Evolutionary conservation across 92 coral and sea anemone genomes (phyloP).

Genomic region (Epizoanthus stellaris): DNA sequence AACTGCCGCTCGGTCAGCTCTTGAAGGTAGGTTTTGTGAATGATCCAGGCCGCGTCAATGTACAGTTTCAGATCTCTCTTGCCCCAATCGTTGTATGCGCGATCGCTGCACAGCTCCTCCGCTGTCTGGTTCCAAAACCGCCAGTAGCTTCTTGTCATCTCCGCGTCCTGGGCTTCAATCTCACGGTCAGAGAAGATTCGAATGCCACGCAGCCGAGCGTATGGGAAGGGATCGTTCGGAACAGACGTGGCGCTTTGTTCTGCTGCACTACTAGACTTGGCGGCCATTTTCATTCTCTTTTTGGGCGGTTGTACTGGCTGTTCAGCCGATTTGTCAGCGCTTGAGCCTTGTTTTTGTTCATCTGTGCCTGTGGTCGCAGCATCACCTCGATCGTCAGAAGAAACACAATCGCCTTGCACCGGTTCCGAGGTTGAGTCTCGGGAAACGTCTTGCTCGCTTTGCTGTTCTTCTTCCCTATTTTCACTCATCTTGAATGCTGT

Average conservation of each 20-base stretch:
- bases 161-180: slow-evolving; percentile 97
- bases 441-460: slow-evolving; percentile 10
- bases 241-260: slow-evolving; percentile 34
- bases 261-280: slow-evolving; percentile 35
- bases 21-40: slow-evolving; percentile 93
- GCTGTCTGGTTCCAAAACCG: slow-evolving; percentile 97
- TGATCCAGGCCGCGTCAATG: slow-evolving; percentile 99
- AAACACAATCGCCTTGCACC: slow-evolving; percentile 15
- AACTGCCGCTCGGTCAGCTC: slow-evolving; percentile 86
- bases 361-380: slow-evolving; percentile 6
- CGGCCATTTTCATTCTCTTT: slow-evolving; percentile 39
- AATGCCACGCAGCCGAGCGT: slow-evolving; percentile 90
- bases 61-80: slow-evolving; percentile 96
- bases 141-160: slow-evolving; percentile 97
- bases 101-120: slow-evolving; percentile 96
- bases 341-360: slow-evolving; percentile 36
- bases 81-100: slow-evolving; percentile 99
- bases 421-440: slow-evolving; percentile 3
- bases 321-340: slow-evolving; percentile 8
- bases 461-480: slow-evolving; percentile 17
- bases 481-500: slow-evolving; percentile 29
- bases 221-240: slow-evolving; percentile 83
- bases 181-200: slow-evolving; percentile 97
- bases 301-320: slow-evolving; percentile 46
- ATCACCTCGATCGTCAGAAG: slow-evolving; percentile 21